Evolutionary conservation across 2,113 vertebrate genomes (phyloP).

Genomic region (Uria aalge): DNA sequence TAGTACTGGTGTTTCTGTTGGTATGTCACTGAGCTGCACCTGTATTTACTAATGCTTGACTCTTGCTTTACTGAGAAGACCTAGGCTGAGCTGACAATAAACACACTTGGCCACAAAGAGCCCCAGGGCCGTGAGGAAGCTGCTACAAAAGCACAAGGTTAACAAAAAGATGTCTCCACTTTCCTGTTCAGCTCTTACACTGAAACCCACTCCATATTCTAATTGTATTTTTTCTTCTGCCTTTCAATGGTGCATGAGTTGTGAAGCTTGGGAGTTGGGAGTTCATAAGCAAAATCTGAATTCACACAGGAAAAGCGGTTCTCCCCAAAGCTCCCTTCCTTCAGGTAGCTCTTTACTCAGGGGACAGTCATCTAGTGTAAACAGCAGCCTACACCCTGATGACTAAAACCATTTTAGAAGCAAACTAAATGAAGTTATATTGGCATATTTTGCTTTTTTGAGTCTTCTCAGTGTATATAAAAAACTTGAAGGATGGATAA

Average conservation of each 20-base stretch:
- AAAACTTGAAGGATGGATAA: background rate
- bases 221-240: background rate
- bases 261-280: background rate
- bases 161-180: background rate
- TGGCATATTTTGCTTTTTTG: background rate
- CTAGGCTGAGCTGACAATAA: background rate
- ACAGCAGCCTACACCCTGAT: conserved; percentile 33
- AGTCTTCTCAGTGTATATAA: background rate
- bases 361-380: conserved; percentile 16
- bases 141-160: background rate
- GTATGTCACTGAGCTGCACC: background rate
- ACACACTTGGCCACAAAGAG: fast-evolving
- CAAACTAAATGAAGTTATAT: conserved; percentile 18
- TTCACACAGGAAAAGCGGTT: background rate
- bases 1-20: background rate
- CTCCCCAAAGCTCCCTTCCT: conserved; percentile 23
- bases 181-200: background rate
- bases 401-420: conserved; percentile 24
- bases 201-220: background rate
- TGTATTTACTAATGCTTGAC: background rate
- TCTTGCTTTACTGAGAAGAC: background rate
- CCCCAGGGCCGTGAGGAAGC: background rate
- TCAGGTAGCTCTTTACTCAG: conserved; percentile 15
- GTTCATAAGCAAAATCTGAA: background rate
- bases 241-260: background rate